Evolutionary conservation across 1,140 invertebrate genomes (phyloP).

Genomic region (Psix sp.): DNA sequence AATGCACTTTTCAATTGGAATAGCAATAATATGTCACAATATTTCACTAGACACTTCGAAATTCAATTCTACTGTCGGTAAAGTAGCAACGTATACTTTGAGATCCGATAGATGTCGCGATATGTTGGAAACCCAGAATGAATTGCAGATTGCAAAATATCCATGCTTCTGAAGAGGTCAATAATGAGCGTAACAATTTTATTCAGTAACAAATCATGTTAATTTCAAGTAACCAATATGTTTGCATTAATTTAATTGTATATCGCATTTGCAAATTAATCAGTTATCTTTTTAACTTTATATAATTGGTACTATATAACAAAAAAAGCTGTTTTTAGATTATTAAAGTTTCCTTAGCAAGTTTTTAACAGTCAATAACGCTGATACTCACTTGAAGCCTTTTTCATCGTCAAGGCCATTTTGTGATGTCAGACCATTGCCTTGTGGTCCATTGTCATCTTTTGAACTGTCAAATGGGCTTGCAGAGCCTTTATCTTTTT

Average conservation of each 20-base stretch:
- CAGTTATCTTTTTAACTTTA: not conserved
- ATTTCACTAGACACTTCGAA: not conserved
- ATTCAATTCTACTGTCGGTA: slow-evolving; percentile 16
- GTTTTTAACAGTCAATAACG: slow-evolving; percentile 25
- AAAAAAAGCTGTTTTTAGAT: not conserved
- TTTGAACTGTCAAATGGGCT: slow-evolving; percentile 77
- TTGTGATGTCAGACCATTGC: slow-evolving; percentile 87
- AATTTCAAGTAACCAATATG: slow-evolving; percentile 6
- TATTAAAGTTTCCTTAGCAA: not conserved
- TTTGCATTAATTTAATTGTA: no score
- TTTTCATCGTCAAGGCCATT: slow-evolving; percentile 90
- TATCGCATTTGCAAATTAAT: no score
- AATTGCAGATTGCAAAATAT: no score
- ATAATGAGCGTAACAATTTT: not conserved
- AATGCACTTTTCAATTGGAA: no score
- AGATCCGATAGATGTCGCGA: slow-evolving; percentile 32
- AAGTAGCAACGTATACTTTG: not conserved
- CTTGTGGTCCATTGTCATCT: slow-evolving; percentile 83
- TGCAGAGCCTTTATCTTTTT: slow-evolving; percentile 75
- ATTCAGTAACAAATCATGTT: slow-evolving; percentile 14
- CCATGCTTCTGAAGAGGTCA: slow-evolving; percentile 7
- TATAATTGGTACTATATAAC: not conserved
- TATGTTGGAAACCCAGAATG: not conserved
- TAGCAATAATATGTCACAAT: no score
- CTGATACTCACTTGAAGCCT: slow-evolving; percentile 89